Base-by-base conservation (phyloP, 1,140 invertebrate genomes). In the Atta cephalotes region DNA sequence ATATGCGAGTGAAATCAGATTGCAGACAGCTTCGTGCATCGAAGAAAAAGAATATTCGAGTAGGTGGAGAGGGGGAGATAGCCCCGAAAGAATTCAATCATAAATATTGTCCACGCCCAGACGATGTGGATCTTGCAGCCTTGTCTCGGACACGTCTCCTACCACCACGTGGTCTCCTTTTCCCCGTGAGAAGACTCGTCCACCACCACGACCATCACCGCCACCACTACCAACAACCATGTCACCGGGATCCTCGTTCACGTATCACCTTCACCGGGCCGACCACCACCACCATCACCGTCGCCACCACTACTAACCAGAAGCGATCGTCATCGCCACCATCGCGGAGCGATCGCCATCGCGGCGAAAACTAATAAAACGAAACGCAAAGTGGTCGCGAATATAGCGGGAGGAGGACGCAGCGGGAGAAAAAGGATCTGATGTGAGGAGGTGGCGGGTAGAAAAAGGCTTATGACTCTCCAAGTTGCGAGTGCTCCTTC, bases 21-120 rank as follows among this genome's bases (percentile, higher is more conserved):
- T 62, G 78, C 68, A 1, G 35, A 35, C 53, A 60, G 49, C 9
- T 72, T n/a, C 51, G 25, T 49, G 9, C 35, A 25, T 71, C 65
- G 51, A 16, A n/a, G 62, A 82, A 87, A 87, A 60, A n/a, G 51
- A 66, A 66, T 39, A 80, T 49, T 39, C 63, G 49, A 56, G 31
- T 21, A 18, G 14, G 3, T 12, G 28, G 21, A 18, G 28, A 39
- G 35, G 62, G 31, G n/a, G 18, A 84, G 87, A 89, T 63, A 70
- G 53, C 62, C 66, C 21, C 49, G 63, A 89, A 84, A 60, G 88
- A 87, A 90, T 80, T 76, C 72, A 77, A 85, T 25, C 85, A 91
- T 90, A 90, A 91, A 91, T 91, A 90, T 90, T 78, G 90, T 91
- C 90, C 90, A 91, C 88, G 90, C 90, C 88, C 88, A 90, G 89